Percentiles rank a stretch among this genome's conserved stretches.
These are phyloP conservation scores for Artibeus jamaicensis DNA, from an alignment of 2,797 vertebrate species.

Conservation along the genomic window DNA sequence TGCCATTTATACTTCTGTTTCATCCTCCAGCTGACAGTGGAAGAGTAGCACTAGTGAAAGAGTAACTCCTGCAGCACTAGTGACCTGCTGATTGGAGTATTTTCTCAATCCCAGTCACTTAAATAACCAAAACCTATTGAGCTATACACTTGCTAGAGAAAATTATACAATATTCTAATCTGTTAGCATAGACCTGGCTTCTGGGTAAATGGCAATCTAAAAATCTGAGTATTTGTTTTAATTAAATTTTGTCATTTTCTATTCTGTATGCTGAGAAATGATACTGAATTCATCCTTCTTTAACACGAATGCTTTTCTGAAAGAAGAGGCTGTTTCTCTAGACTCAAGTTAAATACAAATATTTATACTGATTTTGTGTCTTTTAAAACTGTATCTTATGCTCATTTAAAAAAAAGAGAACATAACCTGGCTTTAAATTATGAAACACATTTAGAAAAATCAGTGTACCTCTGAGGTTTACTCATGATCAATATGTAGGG, in stretches of 20 bases:
- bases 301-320: background rate
- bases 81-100: background rate
- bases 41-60: background rate
- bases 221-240: background rate
- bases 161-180: background rate
- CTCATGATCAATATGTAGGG: background rate
- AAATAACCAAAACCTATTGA: background rate
- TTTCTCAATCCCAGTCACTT: background rate
- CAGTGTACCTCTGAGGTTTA: background rate
- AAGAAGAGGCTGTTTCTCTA: background rate
- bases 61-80: too few species aligned
- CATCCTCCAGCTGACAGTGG: background rate
- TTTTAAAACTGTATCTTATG: background rate
- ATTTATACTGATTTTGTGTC: background rate
- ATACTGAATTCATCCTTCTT: background rate
- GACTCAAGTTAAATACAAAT: background rate
- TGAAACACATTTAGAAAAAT: slow-evolving; percentile 18
- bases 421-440: background rate
- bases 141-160: background rate
- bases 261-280: slow-evolving; percentile 5
- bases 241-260: background rate
- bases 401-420: background rate
- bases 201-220: background rate
- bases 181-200: background rate
- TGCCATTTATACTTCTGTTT: background rate